A percentile compares a stretch with the other conserved stretches of the same genome.
Evolutionary conservation across 2,888 invertebrate genomes (phyloP).

Genomic region (Andrena minutula): DNA sequence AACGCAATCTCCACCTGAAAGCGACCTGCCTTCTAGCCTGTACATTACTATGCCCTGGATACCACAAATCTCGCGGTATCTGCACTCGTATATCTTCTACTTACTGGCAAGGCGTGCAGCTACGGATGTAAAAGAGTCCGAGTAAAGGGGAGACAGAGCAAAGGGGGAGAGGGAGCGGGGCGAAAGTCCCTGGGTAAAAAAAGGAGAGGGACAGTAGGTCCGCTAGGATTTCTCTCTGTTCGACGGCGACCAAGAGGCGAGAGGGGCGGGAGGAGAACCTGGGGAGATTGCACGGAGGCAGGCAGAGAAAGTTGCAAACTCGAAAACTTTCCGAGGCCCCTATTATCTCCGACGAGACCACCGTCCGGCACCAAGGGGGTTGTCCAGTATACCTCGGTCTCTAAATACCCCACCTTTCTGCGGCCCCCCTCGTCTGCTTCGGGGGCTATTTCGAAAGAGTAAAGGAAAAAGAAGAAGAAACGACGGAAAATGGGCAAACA

Average conservation of each 20-base stretch:
- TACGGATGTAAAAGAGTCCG: constrained; percentile 73
- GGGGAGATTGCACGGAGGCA: constrained; percentile 74
- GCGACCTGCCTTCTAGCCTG: constrained; percentile 83
- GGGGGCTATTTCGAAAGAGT: constrained; percentile 46
- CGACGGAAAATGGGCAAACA: neutral
- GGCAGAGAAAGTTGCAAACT: constrained; percentile 77
- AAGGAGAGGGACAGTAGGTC: constrained; percentile 47
- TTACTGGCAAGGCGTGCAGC: constrained; percentile 64
- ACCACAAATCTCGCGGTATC: constrained; percentile 81
- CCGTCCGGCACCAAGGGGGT: constrained; percentile 77
- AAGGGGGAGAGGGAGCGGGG: constrained; percentile 34
- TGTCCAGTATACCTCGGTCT: constrained; percentile 75
- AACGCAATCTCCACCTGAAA: constrained; percentile 88
- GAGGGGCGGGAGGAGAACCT: constrained; percentile 53
- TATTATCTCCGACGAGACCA: constrained; percentile 78
- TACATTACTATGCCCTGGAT: constrained; percentile 50
- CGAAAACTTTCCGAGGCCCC: constrained; percentile 78
- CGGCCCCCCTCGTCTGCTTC: constrained; percentile 46
- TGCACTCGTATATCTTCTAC: constrained; percentile 75
- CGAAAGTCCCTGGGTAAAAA: constrained; percentile 40
- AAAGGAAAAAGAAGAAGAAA: neutral
- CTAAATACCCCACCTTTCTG: constrained; percentile 68
- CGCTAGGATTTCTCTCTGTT: constrained; percentile 68
- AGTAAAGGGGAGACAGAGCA: constrained; percentile 28
- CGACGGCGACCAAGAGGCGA: constrained; percentile 43